Evolutionary conservation across 2,888 invertebrate genomes (phyloP).

Genomic region (Hirtodrosophila histrioides): DNA sequence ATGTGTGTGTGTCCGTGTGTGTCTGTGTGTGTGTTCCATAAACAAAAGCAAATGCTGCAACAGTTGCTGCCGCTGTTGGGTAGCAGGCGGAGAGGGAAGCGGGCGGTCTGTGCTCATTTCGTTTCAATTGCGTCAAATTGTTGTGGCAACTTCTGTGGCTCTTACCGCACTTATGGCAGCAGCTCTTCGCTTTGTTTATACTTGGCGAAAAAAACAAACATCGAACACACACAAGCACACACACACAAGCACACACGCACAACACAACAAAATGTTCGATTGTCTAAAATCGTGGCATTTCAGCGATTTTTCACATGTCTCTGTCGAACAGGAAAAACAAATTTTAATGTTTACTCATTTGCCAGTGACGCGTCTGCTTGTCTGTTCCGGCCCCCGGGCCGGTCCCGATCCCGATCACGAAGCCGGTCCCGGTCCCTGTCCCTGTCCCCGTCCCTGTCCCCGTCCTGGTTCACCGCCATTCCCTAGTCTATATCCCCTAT

Average conservation of each 20-base stretch:
- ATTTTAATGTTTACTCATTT: constrained; percentile 56
- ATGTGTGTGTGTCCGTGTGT: too few species aligned
- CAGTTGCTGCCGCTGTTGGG: constrained; percentile 9
- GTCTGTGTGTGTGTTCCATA: constrained; percentile 28
- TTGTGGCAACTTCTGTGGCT: constrained; percentile 66
- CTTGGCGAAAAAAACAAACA: constrained; percentile 69
- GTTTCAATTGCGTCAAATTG: constrained; percentile 77
- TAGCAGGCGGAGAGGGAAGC: not conserved
- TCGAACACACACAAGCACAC: constrained; percentile 30
- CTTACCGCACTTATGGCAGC: constrained; percentile 54
- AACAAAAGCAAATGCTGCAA: constrained; percentile 63
- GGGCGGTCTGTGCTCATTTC: constrained; percentile 62
- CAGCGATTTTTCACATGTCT: constrained; percentile 63
- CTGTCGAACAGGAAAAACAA: constrained; percentile 41
- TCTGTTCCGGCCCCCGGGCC: constrained; percentile 19
- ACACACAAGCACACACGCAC: constrained; percentile 26
- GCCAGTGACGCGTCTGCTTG: constrained; percentile 41
- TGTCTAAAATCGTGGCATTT: constrained; percentile 63
- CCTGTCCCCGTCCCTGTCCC: not conserved
- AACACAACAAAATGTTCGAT: constrained; percentile 57
- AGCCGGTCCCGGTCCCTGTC: constrained; percentile 17
- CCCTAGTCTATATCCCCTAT: constrained; percentile 1
- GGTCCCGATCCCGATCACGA: not conserved
- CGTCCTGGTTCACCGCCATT: not conserved
- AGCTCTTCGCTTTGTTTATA: constrained; percentile 55